Evolutionary conservation across 2,113 vertebrate genomes (phyloP).

Genomic region (Odocoileus hemionus): DNA sequence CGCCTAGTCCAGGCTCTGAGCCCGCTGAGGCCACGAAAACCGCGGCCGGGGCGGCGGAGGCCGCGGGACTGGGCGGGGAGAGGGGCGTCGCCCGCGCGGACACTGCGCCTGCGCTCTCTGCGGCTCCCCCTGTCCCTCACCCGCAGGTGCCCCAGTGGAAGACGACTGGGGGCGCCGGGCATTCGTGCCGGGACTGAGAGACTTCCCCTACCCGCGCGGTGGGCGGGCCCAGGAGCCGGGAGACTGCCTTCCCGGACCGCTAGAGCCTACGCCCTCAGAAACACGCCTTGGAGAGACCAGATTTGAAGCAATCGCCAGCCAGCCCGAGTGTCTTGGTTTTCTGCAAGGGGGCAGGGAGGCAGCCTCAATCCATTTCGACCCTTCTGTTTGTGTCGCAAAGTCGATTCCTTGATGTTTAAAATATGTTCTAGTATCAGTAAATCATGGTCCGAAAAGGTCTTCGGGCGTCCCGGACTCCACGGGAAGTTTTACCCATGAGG

Average conservation of each 20-base stretch:
- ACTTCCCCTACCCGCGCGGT: not conserved
- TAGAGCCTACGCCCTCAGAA: not conserved
- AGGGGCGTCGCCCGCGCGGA: not conserved
- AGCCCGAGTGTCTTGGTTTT: not conserved
- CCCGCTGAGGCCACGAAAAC: not conserved
- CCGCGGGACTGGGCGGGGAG: not conserved
- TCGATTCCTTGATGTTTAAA: not conserved
- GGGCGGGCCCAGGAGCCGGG: not conserved
- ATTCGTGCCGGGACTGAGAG: not conserved
- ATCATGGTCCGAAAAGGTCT: not conserved
- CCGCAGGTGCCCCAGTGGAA: fast-evolving
- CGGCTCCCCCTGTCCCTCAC: not conserved
- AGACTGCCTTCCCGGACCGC: not conserved
- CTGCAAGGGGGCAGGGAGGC: not conserved
- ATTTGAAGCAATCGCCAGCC: not conserved
- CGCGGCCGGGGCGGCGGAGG: fast-evolving
- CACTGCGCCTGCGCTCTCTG: constrained; percentile 68
- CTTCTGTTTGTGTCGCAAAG: not conserved
- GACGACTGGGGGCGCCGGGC: not conserved
- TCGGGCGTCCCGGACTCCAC: not conserved
- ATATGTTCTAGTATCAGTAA: not conserved
- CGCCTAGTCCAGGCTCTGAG: not conserved
- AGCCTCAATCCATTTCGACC: not conserved
- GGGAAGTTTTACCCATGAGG: not conserved
- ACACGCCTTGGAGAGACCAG: not conserved